phyloP scores from a whole-genome alignment of 2,888 invertebrate genomes.

The Dione vanillae region DNA sequence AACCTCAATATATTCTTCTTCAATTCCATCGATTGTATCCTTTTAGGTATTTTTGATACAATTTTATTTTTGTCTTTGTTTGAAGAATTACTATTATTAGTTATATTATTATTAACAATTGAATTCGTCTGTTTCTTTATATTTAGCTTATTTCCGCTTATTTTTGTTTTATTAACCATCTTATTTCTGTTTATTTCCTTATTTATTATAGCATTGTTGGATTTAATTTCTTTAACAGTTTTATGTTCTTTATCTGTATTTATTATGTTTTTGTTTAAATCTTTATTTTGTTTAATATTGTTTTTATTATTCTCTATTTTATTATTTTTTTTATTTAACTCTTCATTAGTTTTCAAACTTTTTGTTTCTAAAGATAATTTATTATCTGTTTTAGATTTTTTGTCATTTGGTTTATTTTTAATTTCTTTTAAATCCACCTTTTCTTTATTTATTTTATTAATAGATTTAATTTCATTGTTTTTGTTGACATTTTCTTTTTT shows the following conservation, averaged over 20 bases:
- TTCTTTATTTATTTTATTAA: neutral
- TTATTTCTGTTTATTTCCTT: conserved; percentile 3
- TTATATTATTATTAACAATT: neutral
- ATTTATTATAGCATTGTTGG: neutral
- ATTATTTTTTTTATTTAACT: neutral
- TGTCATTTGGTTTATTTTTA: neutral
- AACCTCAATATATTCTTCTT: conserved; percentile 14
- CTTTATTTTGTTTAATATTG: neutral
- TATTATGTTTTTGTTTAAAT: neutral
- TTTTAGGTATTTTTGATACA: conserved; percentile 8
- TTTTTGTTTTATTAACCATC: neutral
- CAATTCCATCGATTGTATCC: neutral
- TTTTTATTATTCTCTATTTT: neutral
- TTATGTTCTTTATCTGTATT: neutral
- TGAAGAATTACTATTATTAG: neutral
- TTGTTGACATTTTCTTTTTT: neutral
- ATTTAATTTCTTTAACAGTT: neutral
- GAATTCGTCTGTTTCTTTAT: conserved; percentile 1
- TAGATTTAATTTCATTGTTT: neutral
- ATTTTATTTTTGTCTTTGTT: neutral
- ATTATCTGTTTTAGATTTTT: neutral
- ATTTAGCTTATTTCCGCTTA: neutral
- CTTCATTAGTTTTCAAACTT: neutral
- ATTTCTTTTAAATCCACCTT: neutral
- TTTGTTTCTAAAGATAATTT: neutral